These are phyloP conservation scores for Tenthredo distinguenda DNA, from an alignment of 2,888 invertebrate genomes.

Conservation along the genomic window DNA sequence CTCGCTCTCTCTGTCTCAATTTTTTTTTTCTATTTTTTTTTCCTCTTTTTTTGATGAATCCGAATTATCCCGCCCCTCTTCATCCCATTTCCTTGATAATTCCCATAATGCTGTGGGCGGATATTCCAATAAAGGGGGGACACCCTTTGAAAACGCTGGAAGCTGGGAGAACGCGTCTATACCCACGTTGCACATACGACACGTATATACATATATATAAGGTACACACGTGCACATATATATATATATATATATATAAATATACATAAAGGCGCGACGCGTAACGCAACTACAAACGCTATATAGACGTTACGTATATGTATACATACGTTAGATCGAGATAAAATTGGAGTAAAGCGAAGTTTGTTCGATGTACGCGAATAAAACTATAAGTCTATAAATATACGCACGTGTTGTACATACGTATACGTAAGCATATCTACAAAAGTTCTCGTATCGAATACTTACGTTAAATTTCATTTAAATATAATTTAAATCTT, in stretches of 20 bases:
- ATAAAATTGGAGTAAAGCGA: neutral
- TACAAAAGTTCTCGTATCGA: neutral
- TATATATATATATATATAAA: too few species aligned
- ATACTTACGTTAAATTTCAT: constrained; percentile 59
- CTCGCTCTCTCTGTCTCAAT: neutral
- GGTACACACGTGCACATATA: too few species aligned
- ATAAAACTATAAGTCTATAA: neutral
- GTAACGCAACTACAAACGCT: too few species aligned
- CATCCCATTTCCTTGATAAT: constrained; percentile 77
- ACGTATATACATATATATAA: neutral
- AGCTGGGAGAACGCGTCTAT: constrained; percentile 43
- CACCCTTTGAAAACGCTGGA: constrained; percentile 49
- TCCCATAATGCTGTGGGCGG: constrained; percentile 78
- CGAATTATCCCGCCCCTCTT: constrained; percentile 59
- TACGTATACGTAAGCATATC: neutral
- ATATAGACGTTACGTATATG: neutral
- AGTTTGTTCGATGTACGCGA: neutral
- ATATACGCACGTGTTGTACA: neutral
- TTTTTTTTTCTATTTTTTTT: neutral
- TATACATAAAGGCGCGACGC: too few species aligned
- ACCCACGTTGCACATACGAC: neutral
- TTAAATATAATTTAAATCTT: constrained; percentile 67
- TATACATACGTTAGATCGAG: neutral
- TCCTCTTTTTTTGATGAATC: constrained; percentile 62
- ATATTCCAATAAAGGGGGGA: constrained; percentile 78